These are phyloP conservation scores for Percopsis omiscomaycus DNA, from an alignment of 2,797 vertebrate species.

Conservation along the genomic window DNA sequence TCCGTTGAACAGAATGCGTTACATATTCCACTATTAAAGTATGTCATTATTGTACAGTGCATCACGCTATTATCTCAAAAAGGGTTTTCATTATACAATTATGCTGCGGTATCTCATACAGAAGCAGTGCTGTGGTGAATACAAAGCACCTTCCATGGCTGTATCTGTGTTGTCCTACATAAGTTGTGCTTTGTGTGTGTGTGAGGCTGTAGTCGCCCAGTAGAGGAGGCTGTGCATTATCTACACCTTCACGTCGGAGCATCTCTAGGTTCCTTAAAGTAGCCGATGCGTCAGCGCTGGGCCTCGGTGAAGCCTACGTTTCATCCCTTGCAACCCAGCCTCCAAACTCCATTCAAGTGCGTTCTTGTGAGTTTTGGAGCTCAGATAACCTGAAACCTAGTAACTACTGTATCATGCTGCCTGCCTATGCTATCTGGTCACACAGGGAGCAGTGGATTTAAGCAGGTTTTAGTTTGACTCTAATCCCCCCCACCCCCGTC, in stretches of 20 bases:
- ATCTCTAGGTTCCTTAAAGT: conserved; percentile 28
- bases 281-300: conserved; percentile 38
- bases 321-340: conserved; percentile 27
- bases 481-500: conserved; percentile 80
- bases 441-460: conserved; percentile 81
- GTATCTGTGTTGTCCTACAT: conserved; percentile 21
- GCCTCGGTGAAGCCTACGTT: conserved; percentile 24
- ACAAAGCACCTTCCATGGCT: not conserved
- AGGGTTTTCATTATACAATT: too few species aligned
- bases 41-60: too few species aligned
- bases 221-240: conserved; percentile 46
- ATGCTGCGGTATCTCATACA: too few species aligned
- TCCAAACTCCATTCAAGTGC: conserved; percentile 10
- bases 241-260: not conserved
- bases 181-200: conserved; percentile 4
- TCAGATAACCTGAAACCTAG: not conserved
- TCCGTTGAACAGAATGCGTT: too few species aligned
- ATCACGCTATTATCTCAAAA: too few species aligned
- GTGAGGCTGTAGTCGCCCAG: conserved; percentile 31
- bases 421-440: conserved; percentile 77
- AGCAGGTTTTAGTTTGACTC: conserved; percentile 86
- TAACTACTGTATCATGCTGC: conserved; percentile 32
- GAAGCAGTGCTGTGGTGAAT: not conserved
- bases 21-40: too few species aligned
- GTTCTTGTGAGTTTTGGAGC: not conserved